A percentile compares a stretch with the other conserved stretches of the same genome.
Evolutionary conservation across 2,888 invertebrate species (phyloP).

Genomic region (Oegoconia quadripuncta): DNA sequence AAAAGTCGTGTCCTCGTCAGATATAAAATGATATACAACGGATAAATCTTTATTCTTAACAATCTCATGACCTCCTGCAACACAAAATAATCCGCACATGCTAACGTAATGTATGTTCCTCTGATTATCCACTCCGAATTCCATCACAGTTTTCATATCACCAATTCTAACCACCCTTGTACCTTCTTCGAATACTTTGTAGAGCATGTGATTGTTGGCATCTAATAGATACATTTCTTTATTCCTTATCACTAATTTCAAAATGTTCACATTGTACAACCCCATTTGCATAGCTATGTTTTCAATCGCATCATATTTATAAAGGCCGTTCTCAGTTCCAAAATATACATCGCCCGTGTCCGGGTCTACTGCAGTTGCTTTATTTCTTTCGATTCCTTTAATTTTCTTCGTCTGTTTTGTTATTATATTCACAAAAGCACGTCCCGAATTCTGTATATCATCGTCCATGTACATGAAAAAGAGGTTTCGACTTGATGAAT

Average conservation of each 20-base stretch:
- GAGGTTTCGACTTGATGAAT: constrained; percentile 58
- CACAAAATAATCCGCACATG: constrained; percentile 64
- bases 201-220: constrained; percentile 62
- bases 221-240: constrained; percentile 62
- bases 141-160: constrained; percentile 51
- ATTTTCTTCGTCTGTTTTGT: constrained; percentile 54
- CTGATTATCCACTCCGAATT: constrained; percentile 57
- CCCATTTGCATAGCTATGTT: constrained; percentile 53
- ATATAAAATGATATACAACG: constrained; percentile 14
- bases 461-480: constrained; percentile 72
- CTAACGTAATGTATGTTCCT: constrained; percentile 58
- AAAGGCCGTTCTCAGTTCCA: constrained; percentile 62
- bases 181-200: constrained; percentile 46
- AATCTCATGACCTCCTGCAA: constrained; percentile 38
- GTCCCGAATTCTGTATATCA: constrained; percentile 53
- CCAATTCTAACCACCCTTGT: constrained; percentile 39
- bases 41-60: constrained; percentile 45
- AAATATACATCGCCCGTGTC: constrained; percentile 64
- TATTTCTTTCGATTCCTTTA: constrained; percentile 54
- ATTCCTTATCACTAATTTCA: constrained; percentile 58
- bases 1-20: constrained; percentile 34
- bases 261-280: constrained; percentile 60
- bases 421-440: constrained; percentile 54
- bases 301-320: constrained; percentile 52
- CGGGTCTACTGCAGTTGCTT: constrained; percentile 57